Percentiles rank a stretch among this genome's conserved stretches.
These are phyloP conservation scores for Ormyrus pomaceus DNA, from an alignment of 2,888 invertebrate genomes.

Conservation along the genomic window DNA sequence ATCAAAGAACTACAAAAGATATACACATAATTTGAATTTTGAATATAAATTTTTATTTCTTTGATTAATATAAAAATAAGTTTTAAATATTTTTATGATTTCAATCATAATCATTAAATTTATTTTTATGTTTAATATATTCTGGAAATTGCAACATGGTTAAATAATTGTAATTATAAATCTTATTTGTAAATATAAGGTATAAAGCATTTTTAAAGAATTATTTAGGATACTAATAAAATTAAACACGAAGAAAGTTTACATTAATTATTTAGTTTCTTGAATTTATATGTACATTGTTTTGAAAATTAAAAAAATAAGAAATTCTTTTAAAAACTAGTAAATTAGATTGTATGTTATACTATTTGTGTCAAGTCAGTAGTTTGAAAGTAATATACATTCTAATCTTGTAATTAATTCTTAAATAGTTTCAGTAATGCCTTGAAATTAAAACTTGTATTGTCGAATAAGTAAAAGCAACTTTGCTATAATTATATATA, in stretches of 20 bases:
- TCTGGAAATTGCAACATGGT: no score
- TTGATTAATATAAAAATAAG: no score
- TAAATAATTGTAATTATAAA: no score
- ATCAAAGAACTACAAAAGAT: no score
- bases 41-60: no score
- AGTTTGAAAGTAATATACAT: constrained; percentile 45
- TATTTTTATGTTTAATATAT: no score
- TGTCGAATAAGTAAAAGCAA: constrained; percentile 21
- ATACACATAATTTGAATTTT: no score
- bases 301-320: constrained; percentile 39
- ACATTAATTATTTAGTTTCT: constrained; percentile 60
- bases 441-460: constrained; percentile 43
- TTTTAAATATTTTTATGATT: no score
- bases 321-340: constrained; percentile 39
- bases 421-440: constrained; percentile 34
- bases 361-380: constrained; percentile 30
- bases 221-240: constrained; percentile 35
- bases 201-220: no score
- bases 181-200: no score
- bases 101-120: no score
- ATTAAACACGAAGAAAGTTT: constrained; percentile 20
- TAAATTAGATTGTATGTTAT: constrained; percentile 11
- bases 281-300: constrained; percentile 60
- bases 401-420: constrained; percentile 41
- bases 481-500: constrained; percentile 25